Evolutionary conservation across 2,888 invertebrate genomes (phyloP).

Genomic region (Emmelina monodactyla): DNA sequence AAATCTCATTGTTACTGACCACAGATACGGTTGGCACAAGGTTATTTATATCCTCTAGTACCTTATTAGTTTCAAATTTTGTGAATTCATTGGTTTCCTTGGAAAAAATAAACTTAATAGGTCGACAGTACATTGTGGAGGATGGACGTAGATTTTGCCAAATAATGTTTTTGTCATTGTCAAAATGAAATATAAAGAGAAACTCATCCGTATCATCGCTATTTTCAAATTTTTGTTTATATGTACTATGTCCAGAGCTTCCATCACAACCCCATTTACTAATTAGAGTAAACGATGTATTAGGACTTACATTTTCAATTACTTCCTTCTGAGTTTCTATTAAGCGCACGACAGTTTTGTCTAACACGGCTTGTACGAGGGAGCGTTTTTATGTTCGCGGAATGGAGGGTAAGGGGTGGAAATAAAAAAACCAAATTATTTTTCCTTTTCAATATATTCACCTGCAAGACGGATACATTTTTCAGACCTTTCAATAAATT

Average conservation of each 20-base stretch:
- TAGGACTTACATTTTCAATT: neutral
- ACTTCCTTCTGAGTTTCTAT: conserved; percentile 5
- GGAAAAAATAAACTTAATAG: conserved; percentile 14
- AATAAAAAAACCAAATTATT: no score
- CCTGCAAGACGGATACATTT: no score
- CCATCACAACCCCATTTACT: conserved; percentile 13
- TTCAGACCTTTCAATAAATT: no score
- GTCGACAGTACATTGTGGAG: conserved; percentile 13
- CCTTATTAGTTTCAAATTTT: conserved; percentile 9
- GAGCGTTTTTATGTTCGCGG: no score
- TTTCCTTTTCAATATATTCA: no score
- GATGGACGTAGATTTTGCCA: conserved; percentile 15
- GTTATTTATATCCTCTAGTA: conserved; percentile 11
- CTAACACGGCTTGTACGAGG: conserved; percentile 8
- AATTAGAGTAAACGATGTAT: neutral
- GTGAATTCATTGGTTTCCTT: conserved; percentile 14
- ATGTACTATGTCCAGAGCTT: conserved; percentile 10
- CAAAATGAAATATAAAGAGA: no score
- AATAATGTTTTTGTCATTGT: neutral
- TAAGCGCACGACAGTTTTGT: conserved; percentile 9
- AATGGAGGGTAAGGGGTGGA: no score
- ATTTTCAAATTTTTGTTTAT: conserved; percentile 11
- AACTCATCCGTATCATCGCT: conserved; percentile 7
- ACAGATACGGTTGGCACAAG: conserved; percentile 6
- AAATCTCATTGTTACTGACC: neutral